A percentile compares a stretch with the other conserved stretches of the same genome.
Evolutionary conservation across 2,888 invertebrate species (phyloP).

Genomic region (Heliconius cydno): DNA sequence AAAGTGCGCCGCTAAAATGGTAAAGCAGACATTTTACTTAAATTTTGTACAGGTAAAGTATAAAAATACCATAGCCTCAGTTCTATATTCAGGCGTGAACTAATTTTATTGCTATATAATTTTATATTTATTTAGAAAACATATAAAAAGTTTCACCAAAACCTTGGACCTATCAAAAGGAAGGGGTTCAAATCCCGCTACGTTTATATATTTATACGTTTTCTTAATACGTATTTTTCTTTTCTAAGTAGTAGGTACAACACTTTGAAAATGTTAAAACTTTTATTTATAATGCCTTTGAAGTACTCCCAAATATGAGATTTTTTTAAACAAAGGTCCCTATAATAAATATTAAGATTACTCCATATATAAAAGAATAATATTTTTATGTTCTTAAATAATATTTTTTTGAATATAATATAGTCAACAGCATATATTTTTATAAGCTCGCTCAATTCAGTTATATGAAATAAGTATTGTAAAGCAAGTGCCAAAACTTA

Average conservation of each 20-base stretch:
- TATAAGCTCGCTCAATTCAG: constrained; percentile 37
- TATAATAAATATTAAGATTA: neutral
- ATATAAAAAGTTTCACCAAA: too few relatives aligned
- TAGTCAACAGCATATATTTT: constrained; percentile 13
- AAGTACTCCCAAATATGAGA: neutral
- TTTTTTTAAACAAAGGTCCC: neutral
- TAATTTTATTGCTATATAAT: neutral
- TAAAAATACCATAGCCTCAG: constrained; percentile 13
- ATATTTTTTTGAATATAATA: constrained; percentile 14
- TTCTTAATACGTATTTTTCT: too few relatives aligned
- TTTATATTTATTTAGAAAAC: too few relatives aligned
- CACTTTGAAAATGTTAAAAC: neutral
- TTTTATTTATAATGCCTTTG: neutral
- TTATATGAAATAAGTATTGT: constrained; percentile 47
- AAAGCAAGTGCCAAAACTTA: constrained; percentile 75
- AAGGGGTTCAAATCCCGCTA: too few relatives aligned
- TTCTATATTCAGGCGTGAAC: constrained; percentile 11
- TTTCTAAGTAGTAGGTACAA: too few relatives aligned
- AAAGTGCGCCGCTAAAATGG: constrained; percentile 23
- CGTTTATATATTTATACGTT: too few relatives aligned
- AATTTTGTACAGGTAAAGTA: constrained; percentile 9
- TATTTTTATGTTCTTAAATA: neutral
- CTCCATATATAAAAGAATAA: neutral
- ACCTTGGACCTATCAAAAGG: too few relatives aligned
- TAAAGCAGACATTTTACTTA: constrained; percentile 17